phyloP scores from a whole-genome alignment of 2,797 vertebrate genomes.

The Alexandromys oeconomus region DNA sequence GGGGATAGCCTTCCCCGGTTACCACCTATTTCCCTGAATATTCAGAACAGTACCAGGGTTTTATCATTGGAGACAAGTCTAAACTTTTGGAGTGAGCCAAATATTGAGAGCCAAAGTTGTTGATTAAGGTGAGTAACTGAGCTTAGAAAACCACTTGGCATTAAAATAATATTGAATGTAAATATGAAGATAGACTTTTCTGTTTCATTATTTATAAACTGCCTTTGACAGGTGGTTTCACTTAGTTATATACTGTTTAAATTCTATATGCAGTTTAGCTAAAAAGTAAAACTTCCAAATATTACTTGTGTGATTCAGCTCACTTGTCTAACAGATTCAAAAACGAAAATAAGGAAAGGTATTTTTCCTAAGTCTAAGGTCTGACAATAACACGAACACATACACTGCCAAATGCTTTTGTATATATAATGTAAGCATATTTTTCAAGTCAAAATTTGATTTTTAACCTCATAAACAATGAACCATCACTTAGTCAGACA shows the following conservation, averaged over 20 bases:
- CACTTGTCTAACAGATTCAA: constrained; percentile 59
- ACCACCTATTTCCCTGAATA: neutral
- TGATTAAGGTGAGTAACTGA: constrained; percentile 69
- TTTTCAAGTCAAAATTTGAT: constrained; percentile 17
- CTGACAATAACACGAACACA: constrained; percentile 28
- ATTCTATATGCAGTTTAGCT: constrained; percentile 67
- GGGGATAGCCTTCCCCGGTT: neutral
- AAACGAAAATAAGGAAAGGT: constrained; percentile 54
- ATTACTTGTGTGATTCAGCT: constrained; percentile 62
- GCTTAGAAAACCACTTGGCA: constrained; percentile 66
- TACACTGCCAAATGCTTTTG: neutral
- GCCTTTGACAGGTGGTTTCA: constrained; percentile 64
- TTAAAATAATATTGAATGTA: constrained; percentile 72
- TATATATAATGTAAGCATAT: neutral
- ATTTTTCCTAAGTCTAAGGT: constrained; percentile 46
- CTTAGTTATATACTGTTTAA: constrained; percentile 47
- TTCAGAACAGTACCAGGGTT: constrained; percentile 2
- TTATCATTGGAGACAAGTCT: constrained; percentile 24
- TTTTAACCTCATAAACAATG: constrained; percentile 30
- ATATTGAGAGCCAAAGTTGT: constrained; percentile 63
- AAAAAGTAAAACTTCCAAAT: constrained; percentile 61
- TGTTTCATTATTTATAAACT: constrained; percentile 75
- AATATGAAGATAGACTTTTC: constrained; percentile 63
- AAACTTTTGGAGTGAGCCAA: constrained; percentile 57
- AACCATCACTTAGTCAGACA: neutral